A percentile compares a stretch with the other conserved stretches of the same genome.
These are phyloP conservation scores for Gandaritis pyraliata DNA, from an alignment of 2,888 invertebrate species.

Conservation along the genomic window DNA sequence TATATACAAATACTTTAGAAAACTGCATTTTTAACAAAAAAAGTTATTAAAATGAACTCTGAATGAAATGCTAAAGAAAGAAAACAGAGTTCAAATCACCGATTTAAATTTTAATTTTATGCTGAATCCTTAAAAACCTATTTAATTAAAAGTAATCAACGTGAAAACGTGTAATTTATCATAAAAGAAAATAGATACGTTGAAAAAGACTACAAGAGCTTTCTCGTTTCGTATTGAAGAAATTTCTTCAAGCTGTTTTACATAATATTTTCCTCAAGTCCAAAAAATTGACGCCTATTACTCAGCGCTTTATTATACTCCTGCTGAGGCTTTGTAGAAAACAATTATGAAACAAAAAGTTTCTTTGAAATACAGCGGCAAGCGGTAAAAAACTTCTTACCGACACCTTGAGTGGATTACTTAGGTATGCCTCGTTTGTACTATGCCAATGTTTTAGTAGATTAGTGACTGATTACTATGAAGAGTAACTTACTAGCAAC, in stretches of 20 bases:
- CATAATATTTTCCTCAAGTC: slow-evolving; percentile 33
- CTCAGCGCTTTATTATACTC: slow-evolving; percentile 36
- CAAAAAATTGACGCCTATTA: slow-evolving; percentile 37
- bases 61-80: no score
- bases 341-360: slow-evolving; percentile 41
- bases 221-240: slow-evolving; percentile 22
- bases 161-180: background rate
- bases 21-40: no score
- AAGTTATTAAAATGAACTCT: no score
- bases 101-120: no score
- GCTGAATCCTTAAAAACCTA: no score
- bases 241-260: slow-evolving; percentile 17
- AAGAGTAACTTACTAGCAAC: no score
- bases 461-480: no score
- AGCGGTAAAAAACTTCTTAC: slow-evolving; percentile 34
- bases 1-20: no score
- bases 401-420: slow-evolving; percentile 44
- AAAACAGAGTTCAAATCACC: no score
- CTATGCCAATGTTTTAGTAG: no score
- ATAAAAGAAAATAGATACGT: background rate
- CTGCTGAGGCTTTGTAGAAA: slow-evolving; percentile 34
- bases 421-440: slow-evolving; percentile 14
- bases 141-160: background rate
- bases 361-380: slow-evolving; percentile 26
- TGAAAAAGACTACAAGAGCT: slow-evolving; percentile 5